Percentiles rank a stretch among this genome's conserved stretches.
phyloP scores from a whole-genome alignment of 2,113 vertebrate species.

The Acanthochromis polyacanthus region DNA sequence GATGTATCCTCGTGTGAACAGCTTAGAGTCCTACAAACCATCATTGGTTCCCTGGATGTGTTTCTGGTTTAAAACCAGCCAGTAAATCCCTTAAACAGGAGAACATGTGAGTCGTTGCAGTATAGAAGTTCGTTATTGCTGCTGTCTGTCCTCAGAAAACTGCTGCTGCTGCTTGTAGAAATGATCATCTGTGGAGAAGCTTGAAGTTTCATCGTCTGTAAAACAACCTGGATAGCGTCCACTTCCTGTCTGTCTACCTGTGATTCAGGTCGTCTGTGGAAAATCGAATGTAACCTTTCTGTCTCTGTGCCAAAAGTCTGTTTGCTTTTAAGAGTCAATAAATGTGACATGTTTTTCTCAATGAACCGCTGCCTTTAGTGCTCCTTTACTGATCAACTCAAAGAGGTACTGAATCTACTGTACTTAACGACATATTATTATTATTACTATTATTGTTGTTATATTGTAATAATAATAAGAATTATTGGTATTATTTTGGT shows the following conservation, averaged over 20 bases:
- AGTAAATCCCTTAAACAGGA: too few species aligned
- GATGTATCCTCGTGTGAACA: too few species aligned
- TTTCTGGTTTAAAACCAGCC: too few species aligned
- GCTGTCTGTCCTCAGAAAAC: not conserved
- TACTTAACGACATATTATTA: too few species aligned
- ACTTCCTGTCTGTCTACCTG: conserved; percentile 5
- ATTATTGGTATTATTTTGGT: too few species aligned
- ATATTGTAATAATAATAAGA: too few species aligned
- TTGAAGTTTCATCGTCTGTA: not conserved
- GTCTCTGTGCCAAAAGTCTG: conserved; percentile 60
- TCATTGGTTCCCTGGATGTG: too few species aligned
- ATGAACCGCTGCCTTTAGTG: conserved; percentile 25
- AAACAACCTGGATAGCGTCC: not conserved
- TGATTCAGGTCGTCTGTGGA: conserved; percentile 30
- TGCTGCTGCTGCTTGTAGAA: not conserved
- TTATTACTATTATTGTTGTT: too few species aligned
- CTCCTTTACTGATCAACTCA: not conserved
- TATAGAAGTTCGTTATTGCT: too few species aligned
- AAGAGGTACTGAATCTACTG: too few species aligned
- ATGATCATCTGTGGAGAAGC: not conserved
- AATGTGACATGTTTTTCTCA: conserved; percentile 57
- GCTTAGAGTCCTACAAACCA: too few species aligned
- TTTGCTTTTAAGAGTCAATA: conserved; percentile 53
- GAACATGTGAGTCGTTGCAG: too few species aligned
- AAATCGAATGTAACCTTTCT: conserved; percentile 38